phyloP scores from a whole-genome alignment of 53 echinoderm and acorn worm genomes.

The Zoroaster sp. region DNA sequence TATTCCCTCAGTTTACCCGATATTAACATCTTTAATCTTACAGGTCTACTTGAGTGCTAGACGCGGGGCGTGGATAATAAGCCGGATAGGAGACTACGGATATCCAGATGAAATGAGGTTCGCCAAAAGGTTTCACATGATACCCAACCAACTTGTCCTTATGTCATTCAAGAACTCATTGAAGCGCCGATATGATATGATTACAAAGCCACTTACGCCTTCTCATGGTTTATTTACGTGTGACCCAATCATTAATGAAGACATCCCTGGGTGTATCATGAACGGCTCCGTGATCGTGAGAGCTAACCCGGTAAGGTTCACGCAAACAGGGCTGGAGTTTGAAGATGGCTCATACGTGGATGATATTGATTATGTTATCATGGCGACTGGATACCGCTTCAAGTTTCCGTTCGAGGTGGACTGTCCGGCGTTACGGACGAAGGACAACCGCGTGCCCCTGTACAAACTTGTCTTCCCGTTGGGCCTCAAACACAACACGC shows the following conservation, averaged over 20 bases:
- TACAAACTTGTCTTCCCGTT: constrained; percentile 87
- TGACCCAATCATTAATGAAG: constrained; percentile 76
- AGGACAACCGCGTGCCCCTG: constrained; percentile 57
- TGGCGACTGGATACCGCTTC: constrained; percentile 84
- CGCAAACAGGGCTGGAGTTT: constrained; percentile 73
- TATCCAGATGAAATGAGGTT: constrained; percentile 33
- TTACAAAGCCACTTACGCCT: constrained; percentile 60
- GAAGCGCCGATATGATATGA: constrained; percentile 45
- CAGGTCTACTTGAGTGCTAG: constrained; percentile 73
- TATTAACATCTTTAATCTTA: neutral
- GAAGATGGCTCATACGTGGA: constrained; percentile 81
- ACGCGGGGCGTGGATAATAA: constrained; percentile 63
- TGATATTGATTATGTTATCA: constrained; percentile 77
- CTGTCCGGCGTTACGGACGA: constrained; percentile 59
- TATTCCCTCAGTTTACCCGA: neutral
- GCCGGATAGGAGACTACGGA: constrained; percentile 37
- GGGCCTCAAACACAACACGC: constrained; percentile 65
- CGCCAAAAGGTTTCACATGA: neutral
- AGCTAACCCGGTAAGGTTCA: constrained; percentile 71
- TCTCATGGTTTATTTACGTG: constrained; percentile 1
- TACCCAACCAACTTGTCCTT: neutral
- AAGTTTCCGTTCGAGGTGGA: constrained; percentile 81
- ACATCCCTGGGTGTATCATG: constrained; percentile 67
- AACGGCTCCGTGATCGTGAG: constrained; percentile 76
- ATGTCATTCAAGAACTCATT: neutral